These are phyloP conservation scores for Frankliniella intonsa DNA, from an alignment of 2,888 invertebrate species.

Conservation along the genomic window DNA sequence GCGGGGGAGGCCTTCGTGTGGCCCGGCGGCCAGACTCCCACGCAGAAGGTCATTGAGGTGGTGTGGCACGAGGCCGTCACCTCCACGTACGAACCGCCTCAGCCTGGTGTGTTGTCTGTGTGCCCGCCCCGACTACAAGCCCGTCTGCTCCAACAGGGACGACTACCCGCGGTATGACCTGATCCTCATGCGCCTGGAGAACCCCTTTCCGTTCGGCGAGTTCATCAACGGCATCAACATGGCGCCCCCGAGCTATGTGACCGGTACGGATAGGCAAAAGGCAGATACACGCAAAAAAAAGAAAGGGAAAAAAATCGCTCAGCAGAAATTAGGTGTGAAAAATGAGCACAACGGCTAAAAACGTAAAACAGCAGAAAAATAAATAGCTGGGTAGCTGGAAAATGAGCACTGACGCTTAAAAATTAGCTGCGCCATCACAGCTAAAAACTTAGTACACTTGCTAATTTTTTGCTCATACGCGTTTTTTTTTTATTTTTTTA, in stretches of 20 bases:
- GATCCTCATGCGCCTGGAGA: slow-evolving; percentile 14
- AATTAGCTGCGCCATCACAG: too few relatives aligned
- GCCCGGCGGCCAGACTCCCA: background rate
- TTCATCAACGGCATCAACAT: background rate
- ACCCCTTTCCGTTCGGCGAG: background rate
- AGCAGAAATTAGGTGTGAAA: too few relatives aligned
- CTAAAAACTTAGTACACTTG: too few relatives aligned
- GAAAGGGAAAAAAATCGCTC: too few relatives aligned
- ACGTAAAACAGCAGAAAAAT: too few relatives aligned
- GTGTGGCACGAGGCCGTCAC: background rate
- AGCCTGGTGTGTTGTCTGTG: background rate
- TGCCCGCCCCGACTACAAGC: background rate
- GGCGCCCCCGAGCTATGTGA: background rate
- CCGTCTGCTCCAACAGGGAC: background rate
- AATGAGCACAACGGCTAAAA: too few relatives aligned
- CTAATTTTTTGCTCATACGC: too few relatives aligned
- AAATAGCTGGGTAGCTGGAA: too few relatives aligned
- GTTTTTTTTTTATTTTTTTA: too few relatives aligned
- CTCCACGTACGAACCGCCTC: background rate
- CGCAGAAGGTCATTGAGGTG: slow-evolving; percentile 10
- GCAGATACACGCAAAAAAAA: too few relatives aligned
- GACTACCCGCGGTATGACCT: background rate
- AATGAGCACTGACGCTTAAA: too few relatives aligned
- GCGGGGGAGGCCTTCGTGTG: background rate
- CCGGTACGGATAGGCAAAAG: background rate